phyloP scores from a whole-genome alignment of 2,888 invertebrate species.

The Cremastobaeus sp. region DNA sequence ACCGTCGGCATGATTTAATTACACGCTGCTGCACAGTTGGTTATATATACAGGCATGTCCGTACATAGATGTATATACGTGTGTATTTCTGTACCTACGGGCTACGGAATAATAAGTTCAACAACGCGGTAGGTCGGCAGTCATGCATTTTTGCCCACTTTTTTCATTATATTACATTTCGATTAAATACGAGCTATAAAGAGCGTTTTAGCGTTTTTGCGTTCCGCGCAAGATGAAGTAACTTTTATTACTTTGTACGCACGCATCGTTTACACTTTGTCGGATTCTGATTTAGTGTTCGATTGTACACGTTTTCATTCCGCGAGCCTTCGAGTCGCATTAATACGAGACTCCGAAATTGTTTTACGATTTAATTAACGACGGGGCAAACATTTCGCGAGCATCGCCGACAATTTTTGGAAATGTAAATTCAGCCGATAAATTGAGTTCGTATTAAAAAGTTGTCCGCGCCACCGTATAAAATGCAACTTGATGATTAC shows the following conservation, averaged over 20 bases:
- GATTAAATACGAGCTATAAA: slow-evolving; percentile 62
- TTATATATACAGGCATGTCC: slow-evolving; percentile 51
- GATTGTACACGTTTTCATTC: slow-evolving; percentile 38
- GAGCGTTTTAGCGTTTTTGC: slow-evolving; percentile 33
- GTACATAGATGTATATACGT: slow-evolving; percentile 52
- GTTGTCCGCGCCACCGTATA: slow-evolving; percentile 16
- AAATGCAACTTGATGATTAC: slow-evolving; percentile 46
- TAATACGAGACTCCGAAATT: slow-evolving; percentile 25
- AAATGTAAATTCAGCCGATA: slow-evolving; percentile 26
- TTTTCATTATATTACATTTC: slow-evolving; percentile 62
- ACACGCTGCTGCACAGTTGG: slow-evolving; percentile 70
- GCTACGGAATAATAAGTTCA: slow-evolving; percentile 69
- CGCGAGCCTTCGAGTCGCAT: slow-evolving; percentile 13
- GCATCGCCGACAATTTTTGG: slow-evolving; percentile 30
- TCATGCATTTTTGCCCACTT: slow-evolving; percentile 57
- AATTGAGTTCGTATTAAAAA: slow-evolving; percentile 31
- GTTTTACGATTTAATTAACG: slow-evolving; percentile 44
- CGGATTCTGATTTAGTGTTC: slow-evolving; percentile 55
- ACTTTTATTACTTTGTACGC: slow-evolving; percentile 53
- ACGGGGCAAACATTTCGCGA: slow-evolving; percentile 11
- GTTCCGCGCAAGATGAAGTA: slow-evolving; percentile 44
- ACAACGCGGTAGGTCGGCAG: slow-evolving; percentile 61
- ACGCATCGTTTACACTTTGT: slow-evolving; percentile 57
- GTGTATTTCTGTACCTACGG: slow-evolving; percentile 58
- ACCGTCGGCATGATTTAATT: slow-evolving; percentile 79